Conservation (phyloP, 2,888 invertebrate species). For the Bellardia pandia region DNA sequence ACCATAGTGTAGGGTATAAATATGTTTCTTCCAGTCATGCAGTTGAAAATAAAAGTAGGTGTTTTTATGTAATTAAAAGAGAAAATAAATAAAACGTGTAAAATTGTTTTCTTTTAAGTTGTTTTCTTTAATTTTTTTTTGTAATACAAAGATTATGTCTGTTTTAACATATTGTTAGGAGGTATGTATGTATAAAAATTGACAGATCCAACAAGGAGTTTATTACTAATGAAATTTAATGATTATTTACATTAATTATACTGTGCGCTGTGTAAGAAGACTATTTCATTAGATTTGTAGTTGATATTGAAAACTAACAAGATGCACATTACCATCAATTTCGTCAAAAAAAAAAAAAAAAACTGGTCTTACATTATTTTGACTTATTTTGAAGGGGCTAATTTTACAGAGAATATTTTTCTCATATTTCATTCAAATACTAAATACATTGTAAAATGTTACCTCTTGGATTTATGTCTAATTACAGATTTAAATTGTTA, state of each 20-base stretch:
- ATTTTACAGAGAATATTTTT: no score
- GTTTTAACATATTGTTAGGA: neutral
- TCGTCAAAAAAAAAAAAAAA: no score
- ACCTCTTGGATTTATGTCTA: no score
- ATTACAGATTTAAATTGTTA: no score
- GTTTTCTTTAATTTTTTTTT: slow-evolving; percentile 2
- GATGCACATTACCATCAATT: no score
- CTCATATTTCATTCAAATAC: no score
- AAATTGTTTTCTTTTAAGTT: slow-evolving; percentile 20
- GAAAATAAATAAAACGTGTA: slow-evolving; percentile 22
- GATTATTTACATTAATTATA: neutral
- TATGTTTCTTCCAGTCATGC: neutral
- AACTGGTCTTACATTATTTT: no score
- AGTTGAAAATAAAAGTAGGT: slow-evolving; percentile 40
- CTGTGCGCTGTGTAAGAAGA: no score
- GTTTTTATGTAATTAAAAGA: slow-evolving; percentile 55
- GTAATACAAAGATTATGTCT: slow-evolving; percentile 5
- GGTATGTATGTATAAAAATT: neutral
- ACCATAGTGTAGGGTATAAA: neutral
- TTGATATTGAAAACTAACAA: no score
- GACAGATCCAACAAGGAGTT: neutral
- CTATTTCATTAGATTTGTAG: no score
- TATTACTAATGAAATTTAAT: neutral
- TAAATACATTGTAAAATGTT: no score
- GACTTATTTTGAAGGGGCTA: no score